Evolutionary conservation across 2,797 vertebrate species (phyloP).

Genomic region (Leontocebus nigricollis): DNA sequence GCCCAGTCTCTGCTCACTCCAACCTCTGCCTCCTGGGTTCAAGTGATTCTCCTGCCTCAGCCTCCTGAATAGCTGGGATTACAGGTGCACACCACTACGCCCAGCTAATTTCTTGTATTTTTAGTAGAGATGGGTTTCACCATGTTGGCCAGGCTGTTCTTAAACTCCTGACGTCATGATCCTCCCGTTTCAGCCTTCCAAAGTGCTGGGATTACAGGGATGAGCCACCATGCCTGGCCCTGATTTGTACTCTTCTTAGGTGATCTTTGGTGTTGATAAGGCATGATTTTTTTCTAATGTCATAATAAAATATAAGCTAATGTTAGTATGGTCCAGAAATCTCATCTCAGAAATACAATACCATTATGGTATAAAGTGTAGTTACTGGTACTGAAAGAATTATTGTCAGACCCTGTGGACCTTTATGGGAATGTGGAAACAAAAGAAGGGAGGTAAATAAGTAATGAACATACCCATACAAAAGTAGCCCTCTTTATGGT

Average conservation of each 20-base stretch:
- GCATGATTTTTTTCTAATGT: not conserved
- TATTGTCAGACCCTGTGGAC: not conserved
- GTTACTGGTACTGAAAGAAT: not conserved
- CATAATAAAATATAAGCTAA: not conserved
- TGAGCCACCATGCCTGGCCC: too few species aligned
- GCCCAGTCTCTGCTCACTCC: too few species aligned
- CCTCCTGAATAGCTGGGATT: too few species aligned
- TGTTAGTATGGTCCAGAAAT: conserved; percentile 31
- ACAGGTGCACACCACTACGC: too few species aligned
- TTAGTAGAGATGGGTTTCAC: too few species aligned
- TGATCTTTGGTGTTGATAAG: not conserved
- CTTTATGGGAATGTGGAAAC: not conserved
- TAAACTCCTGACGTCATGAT: too few species aligned
- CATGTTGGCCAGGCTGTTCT: too few species aligned
- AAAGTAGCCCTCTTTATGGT: not conserved
- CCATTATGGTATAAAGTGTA: not conserved
- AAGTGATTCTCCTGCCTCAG: too few species aligned
- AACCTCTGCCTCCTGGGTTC: too few species aligned
- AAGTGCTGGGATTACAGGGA: too few species aligned
- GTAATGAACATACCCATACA: not conserved
- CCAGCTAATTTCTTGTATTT: too few species aligned
- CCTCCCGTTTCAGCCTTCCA: too few species aligned
- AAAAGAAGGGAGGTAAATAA: not conserved
- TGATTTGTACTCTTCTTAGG: not conserved
- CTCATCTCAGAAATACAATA: not conserved